phyloP scores from a whole-genome alignment of 1,140 invertebrate species.

The Pogonognathellus flavescens region DNA sequence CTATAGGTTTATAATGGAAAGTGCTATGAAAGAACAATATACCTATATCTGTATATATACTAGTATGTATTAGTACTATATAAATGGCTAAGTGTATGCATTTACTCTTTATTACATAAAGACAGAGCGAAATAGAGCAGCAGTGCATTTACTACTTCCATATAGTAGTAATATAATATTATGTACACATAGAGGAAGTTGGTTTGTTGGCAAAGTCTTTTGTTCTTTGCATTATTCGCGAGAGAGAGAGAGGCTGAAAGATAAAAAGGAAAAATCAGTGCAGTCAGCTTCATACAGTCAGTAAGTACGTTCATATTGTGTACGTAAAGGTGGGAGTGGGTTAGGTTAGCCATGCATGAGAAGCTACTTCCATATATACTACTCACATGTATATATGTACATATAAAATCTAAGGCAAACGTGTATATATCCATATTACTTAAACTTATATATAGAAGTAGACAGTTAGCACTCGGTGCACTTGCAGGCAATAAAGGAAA shows the following conservation, averaged over 20 bases:
- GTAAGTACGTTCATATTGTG: too few relatives aligned
- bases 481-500: constrained; percentile 42
- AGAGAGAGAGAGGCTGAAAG: background rate
- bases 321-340: too few relatives aligned
- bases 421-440: too few relatives aligned
- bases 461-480: constrained; percentile 35
- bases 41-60: too few relatives aligned
- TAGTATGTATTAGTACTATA: too few relatives aligned
- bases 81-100: too few relatives aligned
- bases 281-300: background rate
- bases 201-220: background rate
- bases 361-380: too few relatives aligned
- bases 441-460: background rate
- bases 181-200: background rate
- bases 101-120: background rate
- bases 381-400: too few relatives aligned
- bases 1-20: too few relatives aligned
- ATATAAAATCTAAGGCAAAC: too few relatives aligned
- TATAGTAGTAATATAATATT: background rate
- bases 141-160: background rate
- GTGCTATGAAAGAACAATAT: too few relatives aligned
- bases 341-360: too few relatives aligned
- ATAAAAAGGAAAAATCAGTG: constrained; percentile 27
- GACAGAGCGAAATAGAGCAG: background rate
- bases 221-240: background rate